phyloP scores from a whole-genome alignment of 2,888 invertebrate genomes.

The Lasioglossum pauxillum region DNA sequence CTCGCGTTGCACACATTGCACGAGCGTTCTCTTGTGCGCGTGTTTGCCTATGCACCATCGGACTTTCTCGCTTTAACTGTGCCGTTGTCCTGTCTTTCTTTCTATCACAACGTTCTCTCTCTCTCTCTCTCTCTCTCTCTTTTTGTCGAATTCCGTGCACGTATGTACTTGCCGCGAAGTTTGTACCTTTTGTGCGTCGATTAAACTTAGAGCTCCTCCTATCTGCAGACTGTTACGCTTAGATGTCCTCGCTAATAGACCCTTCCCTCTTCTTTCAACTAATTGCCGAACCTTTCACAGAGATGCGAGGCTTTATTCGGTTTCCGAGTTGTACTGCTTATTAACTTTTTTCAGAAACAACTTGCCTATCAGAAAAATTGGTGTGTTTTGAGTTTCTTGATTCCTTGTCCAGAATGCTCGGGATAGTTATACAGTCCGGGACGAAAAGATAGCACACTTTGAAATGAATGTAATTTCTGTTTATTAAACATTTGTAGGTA shows the following conservation, averaged over 20 bases:
- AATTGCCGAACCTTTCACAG: constrained; percentile 15
- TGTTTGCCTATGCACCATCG: constrained; percentile 39
- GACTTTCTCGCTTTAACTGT: background rate
- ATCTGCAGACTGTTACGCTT: constrained; percentile 2
- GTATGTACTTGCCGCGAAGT: constrained; percentile 57
- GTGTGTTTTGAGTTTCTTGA: too few relatives aligned
- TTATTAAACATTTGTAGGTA: too few relatives aligned
- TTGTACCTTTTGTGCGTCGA: constrained; percentile 59
- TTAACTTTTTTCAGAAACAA: background rate
- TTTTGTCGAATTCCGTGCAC: constrained; percentile 53
- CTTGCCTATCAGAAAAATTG: too few relatives aligned
- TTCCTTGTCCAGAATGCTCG: too few relatives aligned
- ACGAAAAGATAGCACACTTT: too few relatives aligned
- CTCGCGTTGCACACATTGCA: constrained; percentile 4
- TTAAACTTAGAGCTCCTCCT: constrained; percentile 38
- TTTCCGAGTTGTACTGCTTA: background rate
- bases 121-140: background rate
- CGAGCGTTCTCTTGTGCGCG: constrained; percentile 29
- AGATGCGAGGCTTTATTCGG: background rate
- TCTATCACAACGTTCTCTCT: background rate
- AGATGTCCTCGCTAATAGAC: background rate
- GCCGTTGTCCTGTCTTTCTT: background rate
- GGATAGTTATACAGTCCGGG: background rate
- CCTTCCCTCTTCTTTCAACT: constrained; percentile 1
- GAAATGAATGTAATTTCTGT: too few relatives aligned